Evolutionary conservation across 1,140 invertebrate genomes (phyloP).

Genomic region (Euwallacea similis): DNA sequence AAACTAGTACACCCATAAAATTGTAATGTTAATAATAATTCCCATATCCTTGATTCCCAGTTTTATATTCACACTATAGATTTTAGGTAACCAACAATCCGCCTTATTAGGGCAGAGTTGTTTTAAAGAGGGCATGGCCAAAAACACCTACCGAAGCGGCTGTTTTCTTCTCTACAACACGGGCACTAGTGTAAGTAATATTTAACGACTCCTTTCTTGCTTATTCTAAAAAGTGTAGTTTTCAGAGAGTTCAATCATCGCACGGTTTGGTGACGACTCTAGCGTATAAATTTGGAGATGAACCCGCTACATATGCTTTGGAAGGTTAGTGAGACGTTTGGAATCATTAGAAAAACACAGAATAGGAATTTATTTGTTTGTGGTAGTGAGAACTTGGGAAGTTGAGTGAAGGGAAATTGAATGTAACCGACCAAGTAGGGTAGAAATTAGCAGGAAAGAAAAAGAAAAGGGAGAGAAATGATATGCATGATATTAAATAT

Average conservation of each 20-base stretch:
- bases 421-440: background rate
- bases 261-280: conserved; percentile 94
- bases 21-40: no score
- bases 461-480: background rate
- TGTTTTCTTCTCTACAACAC: conserved; percentile 97
- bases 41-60: no score
- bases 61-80: conserved; percentile 28
- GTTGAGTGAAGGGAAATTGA: background rate
- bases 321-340: conserved; percentile 65
- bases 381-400: no score
- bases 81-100: conserved; percentile 90
- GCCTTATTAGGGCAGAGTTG: conserved; percentile 94
- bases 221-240: conserved; percentile 38
- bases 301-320: conserved; percentile 81
- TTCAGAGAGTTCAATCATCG: conserved; percentile 76
- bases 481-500: background rate
- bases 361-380: no score
- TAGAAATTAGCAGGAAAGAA: background rate
- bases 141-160: conserved; percentile 95
- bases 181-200: conserved; percentile 68
- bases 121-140: conserved; percentile 85
- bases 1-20: no score
- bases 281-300: conserved; percentile 86
- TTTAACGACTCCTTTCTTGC: background rate
- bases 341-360: no score